A percentile compares a stretch with the other conserved stretches of the same genome.
Conservation (phyloP, 2,113 vertebrate genomes). For the Ovibos moschatus region DNA sequence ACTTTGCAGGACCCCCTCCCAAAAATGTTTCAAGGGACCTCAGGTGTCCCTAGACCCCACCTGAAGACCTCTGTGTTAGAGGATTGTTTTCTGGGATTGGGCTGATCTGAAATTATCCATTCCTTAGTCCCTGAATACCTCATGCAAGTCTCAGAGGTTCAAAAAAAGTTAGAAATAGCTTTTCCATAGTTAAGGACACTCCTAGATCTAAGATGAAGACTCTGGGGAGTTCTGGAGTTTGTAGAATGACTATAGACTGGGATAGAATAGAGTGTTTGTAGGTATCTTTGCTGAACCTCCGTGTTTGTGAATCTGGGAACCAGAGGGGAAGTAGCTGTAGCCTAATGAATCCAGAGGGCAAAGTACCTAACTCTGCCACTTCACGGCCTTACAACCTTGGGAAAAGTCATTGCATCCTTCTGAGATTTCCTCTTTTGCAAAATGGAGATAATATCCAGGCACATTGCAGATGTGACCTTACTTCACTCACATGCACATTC, state of each 20-base stretch:
- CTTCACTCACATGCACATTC: background rate
- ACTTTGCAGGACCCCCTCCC: background rate
- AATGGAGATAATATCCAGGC: background rate
- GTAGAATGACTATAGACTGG: background rate
- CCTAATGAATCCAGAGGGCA: no score
- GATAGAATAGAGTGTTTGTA: background rate
- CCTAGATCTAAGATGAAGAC: background rate
- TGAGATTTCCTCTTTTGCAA: background rate
- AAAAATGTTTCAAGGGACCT: background rate
- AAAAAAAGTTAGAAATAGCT: background rate
- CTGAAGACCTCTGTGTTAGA: background rate
- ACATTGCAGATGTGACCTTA: background rate
- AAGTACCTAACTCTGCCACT: background rate
- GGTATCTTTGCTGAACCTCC: background rate
- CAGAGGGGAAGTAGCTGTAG: background rate
- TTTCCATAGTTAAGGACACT: background rate
- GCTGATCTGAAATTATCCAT: background rate
- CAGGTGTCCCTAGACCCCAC: background rate
- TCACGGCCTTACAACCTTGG: background rate
- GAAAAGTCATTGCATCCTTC: background rate
- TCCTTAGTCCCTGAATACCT: background rate
- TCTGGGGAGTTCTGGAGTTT: background rate
- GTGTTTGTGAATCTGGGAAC: background rate
- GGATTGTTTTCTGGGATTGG: background rate
- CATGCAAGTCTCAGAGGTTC: background rate